Evolutionary conservation across 2,113 vertebrate species (phyloP).

Genomic region (Trematomus loennbergii): DNA sequence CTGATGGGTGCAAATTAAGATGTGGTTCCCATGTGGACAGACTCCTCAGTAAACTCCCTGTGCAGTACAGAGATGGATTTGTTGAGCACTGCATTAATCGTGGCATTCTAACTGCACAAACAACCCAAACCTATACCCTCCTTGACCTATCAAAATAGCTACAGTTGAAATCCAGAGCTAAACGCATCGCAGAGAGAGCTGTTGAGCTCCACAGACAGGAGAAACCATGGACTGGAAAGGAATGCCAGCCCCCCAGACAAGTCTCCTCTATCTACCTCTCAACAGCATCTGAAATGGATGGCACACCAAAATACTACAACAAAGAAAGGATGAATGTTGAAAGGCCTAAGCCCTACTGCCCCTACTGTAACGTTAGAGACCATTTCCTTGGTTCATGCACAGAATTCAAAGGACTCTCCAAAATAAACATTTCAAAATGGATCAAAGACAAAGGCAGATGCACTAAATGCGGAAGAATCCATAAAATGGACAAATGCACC

Average conservation of each 20-base stretch:
- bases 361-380: background rate
- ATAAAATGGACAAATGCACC: background rate
- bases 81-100: conserved; percentile 4
- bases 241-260: too few species aligned
- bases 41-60: conserved; percentile 13
- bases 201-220: too few species aligned
- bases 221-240: too few species aligned
- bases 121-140: background rate
- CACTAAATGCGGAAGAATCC: background rate
- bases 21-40: background rate
- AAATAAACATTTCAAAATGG: background rate
- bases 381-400: background rate
- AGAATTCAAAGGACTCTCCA: background rate
- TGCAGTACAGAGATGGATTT: conserved; percentile 9
- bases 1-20: background rate
- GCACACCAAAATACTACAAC: too few species aligned
- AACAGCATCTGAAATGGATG: too few species aligned
- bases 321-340: background rate
- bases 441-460: background rate
- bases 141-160: background rate
- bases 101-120: background rate
- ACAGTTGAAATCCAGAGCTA: background rate
- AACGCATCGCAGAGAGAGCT: background rate
- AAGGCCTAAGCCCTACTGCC: background rate
- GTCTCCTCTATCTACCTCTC: too few species aligned